Percentiles rank a stretch among this genome's conserved stretches.
phyloP scores from a whole-genome alignment of 2,113 vertebrate species.

The human region DNA sequence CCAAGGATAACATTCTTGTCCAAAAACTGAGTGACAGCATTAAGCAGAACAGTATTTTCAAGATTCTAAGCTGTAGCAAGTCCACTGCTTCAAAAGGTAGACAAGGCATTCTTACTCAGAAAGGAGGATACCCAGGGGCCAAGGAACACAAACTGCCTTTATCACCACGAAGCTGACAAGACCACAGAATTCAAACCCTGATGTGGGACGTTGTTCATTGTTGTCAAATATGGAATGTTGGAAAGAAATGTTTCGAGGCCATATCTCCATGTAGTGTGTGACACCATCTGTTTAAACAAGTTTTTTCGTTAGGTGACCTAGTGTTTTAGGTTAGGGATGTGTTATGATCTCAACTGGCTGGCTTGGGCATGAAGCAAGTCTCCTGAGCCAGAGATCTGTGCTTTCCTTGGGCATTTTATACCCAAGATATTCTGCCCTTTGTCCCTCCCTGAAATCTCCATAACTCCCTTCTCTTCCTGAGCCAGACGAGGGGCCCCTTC shows the following conservation, averaged over 20 bases:
- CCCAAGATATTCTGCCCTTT: neutral
- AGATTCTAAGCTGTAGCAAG: constrained; percentile 40
- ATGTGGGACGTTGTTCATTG: neutral
- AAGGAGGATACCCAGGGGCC: neutral
- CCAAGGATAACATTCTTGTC: constrained; percentile 40
- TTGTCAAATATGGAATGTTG: neutral
- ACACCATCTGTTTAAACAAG: neutral
- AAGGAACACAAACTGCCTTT: constrained; percentile 60
- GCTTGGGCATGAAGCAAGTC: neutral
- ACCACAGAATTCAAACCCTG: neutral
- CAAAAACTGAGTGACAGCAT: constrained; percentile 40
- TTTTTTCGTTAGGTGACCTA: neutral
- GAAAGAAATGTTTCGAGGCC: neutral
- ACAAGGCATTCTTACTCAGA: constrained; percentile 17
- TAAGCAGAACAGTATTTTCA: neutral
- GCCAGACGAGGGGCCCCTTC: neutral
- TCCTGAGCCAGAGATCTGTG: neutral
- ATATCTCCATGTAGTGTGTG: neutral
- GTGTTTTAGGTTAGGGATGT: neutral
- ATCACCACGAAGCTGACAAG: neutral
- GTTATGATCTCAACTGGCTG: neutral
- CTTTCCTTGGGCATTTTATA: neutral
- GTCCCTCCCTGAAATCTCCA: neutral
- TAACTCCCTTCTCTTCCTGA: neutral
- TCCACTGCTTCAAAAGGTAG: constrained; percentile 54